Base-by-base conservation (phyloP, 2,113 vertebrate species). In the Varanus salvator region DNA sequence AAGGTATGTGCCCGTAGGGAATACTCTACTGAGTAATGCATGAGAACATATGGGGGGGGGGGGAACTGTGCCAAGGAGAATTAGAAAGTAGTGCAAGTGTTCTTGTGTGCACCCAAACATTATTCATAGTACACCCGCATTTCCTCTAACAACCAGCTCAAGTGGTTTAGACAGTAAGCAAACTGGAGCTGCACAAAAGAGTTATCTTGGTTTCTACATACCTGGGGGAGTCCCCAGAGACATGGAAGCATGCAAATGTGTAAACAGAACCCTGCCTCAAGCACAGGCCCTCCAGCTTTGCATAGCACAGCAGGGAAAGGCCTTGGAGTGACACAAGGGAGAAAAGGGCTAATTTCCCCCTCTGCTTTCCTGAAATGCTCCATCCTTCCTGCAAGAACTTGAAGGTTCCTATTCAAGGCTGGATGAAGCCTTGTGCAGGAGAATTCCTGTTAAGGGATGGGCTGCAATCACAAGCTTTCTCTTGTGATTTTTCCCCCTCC, bases 21-120 rank as follows among this genome's bases (percentile, higher is more conserved):
- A 95, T 93, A 90, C 82, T 87, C 86, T 69, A 85, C 64, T 64
- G 6, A 94, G 88, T 50, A 86, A 64, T 83, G 80, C 82, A 91
- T 92, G 94, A 25, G 57, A 81, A 94, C 89, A 44, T 44, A 44
- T 44, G 38, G 38, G 38, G 38, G 38, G 38, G 38, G 38, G 38
- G 38, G 38, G 87, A n/a, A 68, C 2, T 90, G 29, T 80, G 21
- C 80, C 3, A 80, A 6, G 19, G 29, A 85, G 27, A 60, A 52
- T 71, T 27, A 71, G 52, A 31, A 86, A 89, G 87, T 5, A 50
- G 31, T 52, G 91, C 66, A 38, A 48, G 14, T 48, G 81, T 4
- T 44, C 15, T 34, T 75, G 15, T 75, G 60, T 64, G 21, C 60
- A 19, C 17, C 15, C 60, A 64, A 11, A 64, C 17, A 11, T 64